These are phyloP conservation scores for Anthoscopus minutus DNA, from an alignment of 2,113 vertebrate species.

Conservation along the genomic window DNA sequence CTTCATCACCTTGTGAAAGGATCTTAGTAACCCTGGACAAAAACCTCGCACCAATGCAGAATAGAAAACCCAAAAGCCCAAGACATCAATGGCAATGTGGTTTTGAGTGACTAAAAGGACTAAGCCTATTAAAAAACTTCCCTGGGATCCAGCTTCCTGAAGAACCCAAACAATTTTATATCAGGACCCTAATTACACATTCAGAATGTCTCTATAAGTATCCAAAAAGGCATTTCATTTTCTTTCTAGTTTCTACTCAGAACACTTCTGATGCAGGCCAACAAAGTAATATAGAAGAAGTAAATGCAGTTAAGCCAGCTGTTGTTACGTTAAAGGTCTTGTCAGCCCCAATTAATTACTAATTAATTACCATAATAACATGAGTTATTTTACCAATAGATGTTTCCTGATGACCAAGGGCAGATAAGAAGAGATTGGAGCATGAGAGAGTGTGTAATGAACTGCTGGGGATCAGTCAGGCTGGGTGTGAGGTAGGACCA, in stretches of 20 bases:
- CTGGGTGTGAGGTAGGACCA: not conserved
- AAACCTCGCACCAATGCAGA: too few relatives aligned
- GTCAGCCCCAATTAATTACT: not conserved
- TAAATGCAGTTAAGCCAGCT: not conserved
- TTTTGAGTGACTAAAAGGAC: not conserved
- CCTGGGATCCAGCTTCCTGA: not conserved
- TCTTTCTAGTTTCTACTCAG: not conserved
- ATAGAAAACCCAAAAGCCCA: too few relatives aligned
- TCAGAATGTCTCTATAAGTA: not conserved
- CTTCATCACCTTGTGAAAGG: too few relatives aligned
- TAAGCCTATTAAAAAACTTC: not conserved
- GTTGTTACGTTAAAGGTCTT: not conserved
- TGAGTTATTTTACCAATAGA: not conserved
- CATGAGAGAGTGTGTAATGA: too few relatives aligned
- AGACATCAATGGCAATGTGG: accelerated
- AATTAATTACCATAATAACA: not conserved
- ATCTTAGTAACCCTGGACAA: too few relatives aligned
- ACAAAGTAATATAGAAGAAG: not conserved
- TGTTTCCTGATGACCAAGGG: not conserved
- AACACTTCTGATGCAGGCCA: not conserved
- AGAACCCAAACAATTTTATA: not conserved
- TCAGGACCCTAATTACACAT: not conserved
- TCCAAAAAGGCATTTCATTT: not conserved
- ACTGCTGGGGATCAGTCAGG: not conserved
- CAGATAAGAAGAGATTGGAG: not conserved